Conservation (phyloP, 2,797 vertebrate species). For the Sebastes wilsoni region DNA sequence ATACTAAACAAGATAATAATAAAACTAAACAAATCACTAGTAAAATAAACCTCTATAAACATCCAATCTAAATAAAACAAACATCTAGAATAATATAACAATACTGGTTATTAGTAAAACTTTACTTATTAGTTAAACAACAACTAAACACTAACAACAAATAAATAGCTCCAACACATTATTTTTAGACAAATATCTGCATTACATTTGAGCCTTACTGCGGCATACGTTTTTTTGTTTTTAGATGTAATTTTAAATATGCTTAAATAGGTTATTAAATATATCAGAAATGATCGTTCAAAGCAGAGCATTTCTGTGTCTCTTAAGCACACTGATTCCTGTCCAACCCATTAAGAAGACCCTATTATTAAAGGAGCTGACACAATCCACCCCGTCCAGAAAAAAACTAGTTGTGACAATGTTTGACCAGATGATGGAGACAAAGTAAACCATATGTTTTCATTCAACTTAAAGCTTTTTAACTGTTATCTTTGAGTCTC, state of each 20-base stretch:
- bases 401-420: background rate
- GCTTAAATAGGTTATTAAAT: background rate
- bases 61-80: too few species aligned
- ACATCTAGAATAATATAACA: too few species aligned
- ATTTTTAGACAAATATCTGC: background rate
- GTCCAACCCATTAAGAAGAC: background rate
- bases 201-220: background rate
- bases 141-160: too few species aligned
- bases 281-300: background rate
- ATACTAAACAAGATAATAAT: too few species aligned
- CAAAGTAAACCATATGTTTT: slow-evolving; percentile 21
- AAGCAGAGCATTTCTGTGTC: background rate
- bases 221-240: too few species aligned
- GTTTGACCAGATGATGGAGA: slow-evolving; percentile 51
- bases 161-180: too few species aligned
- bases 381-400: too few species aligned
- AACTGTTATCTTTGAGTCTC: background rate
- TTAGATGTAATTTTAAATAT: background rate
- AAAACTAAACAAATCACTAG: too few species aligned
- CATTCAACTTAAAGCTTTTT: background rate
- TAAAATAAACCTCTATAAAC: too few species aligned
- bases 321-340: background rate
- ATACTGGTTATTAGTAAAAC: too few species aligned
- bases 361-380: background rate
- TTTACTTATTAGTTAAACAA: too few species aligned